These are phyloP conservation scores for Calameuta idolon DNA, from an alignment of 2,888 invertebrate genomes.

Conservation along the genomic window DNA sequence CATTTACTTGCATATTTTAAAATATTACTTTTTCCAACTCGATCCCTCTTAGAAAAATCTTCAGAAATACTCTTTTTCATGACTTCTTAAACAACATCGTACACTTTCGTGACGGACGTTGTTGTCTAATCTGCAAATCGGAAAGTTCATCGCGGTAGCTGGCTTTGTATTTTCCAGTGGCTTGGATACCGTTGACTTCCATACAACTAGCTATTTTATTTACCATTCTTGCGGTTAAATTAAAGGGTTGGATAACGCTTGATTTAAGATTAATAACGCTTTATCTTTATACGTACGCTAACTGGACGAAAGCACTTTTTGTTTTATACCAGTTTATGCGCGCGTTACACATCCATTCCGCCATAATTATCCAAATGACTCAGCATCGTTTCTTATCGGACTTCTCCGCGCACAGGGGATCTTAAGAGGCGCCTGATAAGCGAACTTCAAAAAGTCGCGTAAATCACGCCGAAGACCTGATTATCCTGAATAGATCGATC, in stretches of 20 bases:
- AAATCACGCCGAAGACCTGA: slow-evolving; percentile 14
- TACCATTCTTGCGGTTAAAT: slow-evolving; percentile 16
- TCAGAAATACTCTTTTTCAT: neutral
- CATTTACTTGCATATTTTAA: neutral
- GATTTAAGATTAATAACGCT: slow-evolving; percentile 33
- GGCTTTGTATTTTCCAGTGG: neutral
- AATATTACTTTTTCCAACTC: neutral
- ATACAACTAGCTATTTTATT: neutral
- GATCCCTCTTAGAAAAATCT: neutral
- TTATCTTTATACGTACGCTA: slow-evolving; percentile 16
- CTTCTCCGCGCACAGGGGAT: neutral
- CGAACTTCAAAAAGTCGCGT: slow-evolving; percentile 14
- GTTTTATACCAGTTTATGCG: slow-evolving; percentile 7
- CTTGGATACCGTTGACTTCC: too few species aligned
- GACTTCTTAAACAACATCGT: neutral
- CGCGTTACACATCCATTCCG: neutral
- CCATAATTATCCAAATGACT: slow-evolving; percentile 8
- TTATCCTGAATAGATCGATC: neutral
- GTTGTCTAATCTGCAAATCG: neutral
- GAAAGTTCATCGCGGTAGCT: neutral
- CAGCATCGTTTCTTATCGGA: neutral
- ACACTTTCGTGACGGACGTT: neutral
- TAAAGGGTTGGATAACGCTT: slow-evolving; percentile 30
- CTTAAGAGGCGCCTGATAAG: neutral
- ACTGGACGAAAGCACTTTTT: slow-evolving; percentile 7